Conservation (phyloP, 1,140 invertebrate genomes). For the Eumaeus atala region DNA sequence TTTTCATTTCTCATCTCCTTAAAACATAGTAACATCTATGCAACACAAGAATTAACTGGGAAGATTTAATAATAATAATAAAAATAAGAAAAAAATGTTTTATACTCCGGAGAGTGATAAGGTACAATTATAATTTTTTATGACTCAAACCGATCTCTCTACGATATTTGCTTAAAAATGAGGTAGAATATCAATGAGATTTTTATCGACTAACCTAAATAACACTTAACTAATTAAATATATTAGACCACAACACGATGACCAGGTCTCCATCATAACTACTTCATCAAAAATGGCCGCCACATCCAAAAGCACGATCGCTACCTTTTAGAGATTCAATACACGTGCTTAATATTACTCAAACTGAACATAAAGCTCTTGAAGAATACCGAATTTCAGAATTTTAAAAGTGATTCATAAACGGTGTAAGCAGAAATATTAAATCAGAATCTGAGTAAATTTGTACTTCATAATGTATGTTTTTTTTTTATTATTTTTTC, state of each 20-base stretch:
- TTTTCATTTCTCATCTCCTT: constrained; percentile 70
- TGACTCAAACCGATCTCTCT: constrained; percentile 50
- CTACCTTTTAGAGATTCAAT: constrained; percentile 69
- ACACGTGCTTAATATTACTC: constrained; percentile 27
- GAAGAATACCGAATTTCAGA: constrained; percentile 19
- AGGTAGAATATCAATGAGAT: constrained; percentile 70
- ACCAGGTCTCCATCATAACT: constrained; percentile 7
- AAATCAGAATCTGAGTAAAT: constrained; percentile 72
- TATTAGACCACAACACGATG: constrained; percentile 25
- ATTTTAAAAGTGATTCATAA: constrained; percentile 37
- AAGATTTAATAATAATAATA: constrained; percentile 65
- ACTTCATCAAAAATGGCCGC: constrained; percentile 29
- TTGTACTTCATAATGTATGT: constrained; percentile 72
- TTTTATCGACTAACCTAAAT: constrained; percentile 65
- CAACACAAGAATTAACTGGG: constrained; percentile 73
- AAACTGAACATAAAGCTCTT: constrained; percentile 33
- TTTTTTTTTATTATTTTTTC: constrained; percentile 58
- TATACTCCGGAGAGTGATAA: constrained; percentile 73
- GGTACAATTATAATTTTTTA: constrained; percentile 65
- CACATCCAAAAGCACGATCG: constrained; percentile 41
- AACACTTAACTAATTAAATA: constrained; percentile 58
- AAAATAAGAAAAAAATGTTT: constrained; percentile 66
- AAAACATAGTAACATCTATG: constrained; percentile 76
- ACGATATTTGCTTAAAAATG: constrained; percentile 44
- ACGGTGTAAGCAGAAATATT: constrained; percentile 33